Base-by-base conservation (phyloP, 2,888 invertebrate genomes). In the Dorcus hopei region DNA sequence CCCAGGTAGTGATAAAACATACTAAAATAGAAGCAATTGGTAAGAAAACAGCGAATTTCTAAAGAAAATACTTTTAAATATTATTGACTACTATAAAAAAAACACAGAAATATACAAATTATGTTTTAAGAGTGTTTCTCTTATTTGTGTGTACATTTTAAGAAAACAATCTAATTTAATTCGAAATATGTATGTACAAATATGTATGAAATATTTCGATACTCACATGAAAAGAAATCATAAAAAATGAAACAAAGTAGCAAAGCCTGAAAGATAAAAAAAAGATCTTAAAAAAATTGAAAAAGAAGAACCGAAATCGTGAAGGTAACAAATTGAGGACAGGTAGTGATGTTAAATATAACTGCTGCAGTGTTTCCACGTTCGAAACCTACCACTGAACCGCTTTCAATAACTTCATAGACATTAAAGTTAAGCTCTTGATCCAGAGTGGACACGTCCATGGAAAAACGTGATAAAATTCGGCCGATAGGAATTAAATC, bases 401-500 rank as follows among this genome's bases (percentile, higher is more conserved):
- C 70, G 69, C 77, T 78, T 68, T 78, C 78, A 64, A 78, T 74
- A 60, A 77, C 75, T 70, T 79, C 77, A 64, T 79, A 78, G 66
- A 73, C 73, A 68, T 75, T 78, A 68, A 74, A 74, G 38, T 86
- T 85, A 62, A 88, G 78, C 64, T 82, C 80, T 70, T 83, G 83
- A 78, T 89, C 88, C 69, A 87, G 74, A 65, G 83, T 82, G 70
- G 85, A 85, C 71, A 87, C 79, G 77, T 89, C 89, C 79, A 84
- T 86, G 68, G 86, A 83, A 76, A 88, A 87, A 68, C 87, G 82
- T 78, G 86, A 86, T 53, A 89, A 79, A 66, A 89, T 81, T 71
- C 89, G 81, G 72, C 89, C 89, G 62, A 82, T 70, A 6, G 89
- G 89, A 65, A 87, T 86, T 64, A 84, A 80, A 76, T 89, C 88